Conservation (phyloP, 2,888 invertebrate species). For the Lepetodrilus schrolli region DNA sequence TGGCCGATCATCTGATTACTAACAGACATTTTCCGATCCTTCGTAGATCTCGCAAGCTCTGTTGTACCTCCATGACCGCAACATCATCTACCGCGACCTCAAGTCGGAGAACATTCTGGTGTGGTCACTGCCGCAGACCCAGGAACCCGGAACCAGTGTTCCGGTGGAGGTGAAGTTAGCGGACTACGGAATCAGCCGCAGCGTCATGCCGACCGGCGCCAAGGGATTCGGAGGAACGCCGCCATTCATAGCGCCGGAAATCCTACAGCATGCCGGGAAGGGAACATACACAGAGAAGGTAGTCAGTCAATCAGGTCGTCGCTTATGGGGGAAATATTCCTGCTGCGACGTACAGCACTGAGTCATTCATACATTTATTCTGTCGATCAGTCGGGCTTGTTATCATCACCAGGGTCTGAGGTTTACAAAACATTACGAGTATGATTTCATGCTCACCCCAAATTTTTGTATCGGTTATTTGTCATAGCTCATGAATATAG, state of each 20-base stretch:
- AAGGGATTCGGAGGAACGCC: conserved; percentile 97
- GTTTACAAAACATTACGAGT: too few species aligned
- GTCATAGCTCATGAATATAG: too few species aligned
- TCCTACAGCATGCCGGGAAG: conserved; percentile 97
- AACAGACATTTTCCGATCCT: too few species aligned
- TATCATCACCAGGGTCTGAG: too few species aligned
- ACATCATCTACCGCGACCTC: conserved; percentile 92
- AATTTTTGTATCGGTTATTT: too few species aligned
- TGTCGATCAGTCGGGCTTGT: too few species aligned
- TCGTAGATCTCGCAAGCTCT: conserved; percentile 90
- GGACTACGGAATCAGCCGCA: conserved; percentile 89
- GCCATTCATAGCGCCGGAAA: conserved; percentile 99
- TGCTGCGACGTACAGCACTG: too few species aligned
- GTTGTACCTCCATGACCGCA: conserved; percentile 93
- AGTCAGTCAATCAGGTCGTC: too few species aligned
- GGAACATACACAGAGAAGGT: conserved; percentile 98
- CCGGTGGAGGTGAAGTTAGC: conserved; percentile 87
- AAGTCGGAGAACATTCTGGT: conserved; percentile 98
- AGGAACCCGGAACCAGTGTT: conserved; percentile 77
- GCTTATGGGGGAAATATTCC: too few species aligned
- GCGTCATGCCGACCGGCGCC: conserved; percentile 82
- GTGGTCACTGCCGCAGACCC: conserved; percentile 94
- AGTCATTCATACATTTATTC: too few species aligned
- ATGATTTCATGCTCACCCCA: too few species aligned
- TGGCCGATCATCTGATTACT: not conserved